Conservation (phyloP, 2,113 vertebrate genomes). For the Andinoacara biseriatus region DNA sequence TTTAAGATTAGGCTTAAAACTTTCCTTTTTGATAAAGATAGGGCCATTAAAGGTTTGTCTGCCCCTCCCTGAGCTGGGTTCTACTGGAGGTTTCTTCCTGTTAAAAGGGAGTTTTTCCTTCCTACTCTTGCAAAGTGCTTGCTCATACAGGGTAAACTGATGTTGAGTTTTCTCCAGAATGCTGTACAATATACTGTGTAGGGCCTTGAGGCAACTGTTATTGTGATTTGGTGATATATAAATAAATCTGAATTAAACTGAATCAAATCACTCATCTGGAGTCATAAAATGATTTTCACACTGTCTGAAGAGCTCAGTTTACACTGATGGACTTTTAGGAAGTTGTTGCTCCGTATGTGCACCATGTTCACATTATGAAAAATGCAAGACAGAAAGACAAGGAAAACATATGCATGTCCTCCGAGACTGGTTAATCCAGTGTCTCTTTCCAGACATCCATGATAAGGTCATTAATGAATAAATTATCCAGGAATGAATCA, state of each 20-base stretch:
- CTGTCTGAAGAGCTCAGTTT: background rate
- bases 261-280: background rate
- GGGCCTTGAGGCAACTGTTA: background rate
- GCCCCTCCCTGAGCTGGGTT: background rate
- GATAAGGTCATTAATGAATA: constrained; percentile 82
- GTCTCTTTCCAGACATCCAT: constrained; percentile 55
- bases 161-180: background rate
- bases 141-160: background rate
- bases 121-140: background rate
- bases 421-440: constrained; percentile 39
- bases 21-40: too few relatives aligned
- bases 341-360: constrained; percentile 25
- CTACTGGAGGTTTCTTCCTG: background rate
- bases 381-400: background rate
- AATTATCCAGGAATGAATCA: constrained; percentile 74
- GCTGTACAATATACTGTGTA: background rate
- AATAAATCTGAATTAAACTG: background rate
- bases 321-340: background rate
- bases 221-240: background rate
- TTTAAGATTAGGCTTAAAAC: too few relatives aligned
- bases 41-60: too few relatives aligned
- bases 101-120: background rate
- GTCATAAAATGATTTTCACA: background rate
- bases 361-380: background rate
- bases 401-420: constrained; percentile 49